Evolutionary conservation across 2,113 vertebrate species (phyloP).

Genomic region (Xiphias gladius): DNA sequence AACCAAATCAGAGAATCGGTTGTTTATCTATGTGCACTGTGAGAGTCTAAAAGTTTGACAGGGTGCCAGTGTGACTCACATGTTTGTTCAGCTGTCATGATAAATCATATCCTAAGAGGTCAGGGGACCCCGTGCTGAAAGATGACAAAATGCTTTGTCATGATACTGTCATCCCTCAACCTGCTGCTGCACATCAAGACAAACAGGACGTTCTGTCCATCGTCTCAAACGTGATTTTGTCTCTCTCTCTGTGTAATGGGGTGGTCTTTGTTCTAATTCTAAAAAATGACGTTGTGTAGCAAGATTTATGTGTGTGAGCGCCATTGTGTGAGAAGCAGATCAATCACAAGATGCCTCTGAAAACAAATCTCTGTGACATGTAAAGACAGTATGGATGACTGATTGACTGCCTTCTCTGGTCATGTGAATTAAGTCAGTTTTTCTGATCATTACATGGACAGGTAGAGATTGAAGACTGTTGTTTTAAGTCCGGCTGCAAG

Average conservation of each 20-base stretch:
- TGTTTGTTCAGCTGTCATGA: slow-evolving; percentile 72
- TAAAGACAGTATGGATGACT: slow-evolving; percentile 30
- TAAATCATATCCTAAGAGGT: slow-evolving; percentile 67
- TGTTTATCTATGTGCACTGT: slow-evolving; percentile 38
- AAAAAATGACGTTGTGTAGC: background rate
- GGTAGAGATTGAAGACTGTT: background rate
- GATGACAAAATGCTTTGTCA: slow-evolving; percentile 69
- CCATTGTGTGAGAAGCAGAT: slow-evolving; percentile 24
- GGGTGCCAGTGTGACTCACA: slow-evolving; percentile 66
- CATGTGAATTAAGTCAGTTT: slow-evolving; percentile 39
- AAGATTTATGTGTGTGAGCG: slow-evolving; percentile 26
- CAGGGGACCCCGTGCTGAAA: slow-evolving; percentile 43
- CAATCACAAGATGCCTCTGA: slow-evolving; percentile 18
- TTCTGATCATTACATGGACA: slow-evolving; percentile 9
- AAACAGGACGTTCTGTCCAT: slow-evolving; percentile 37
- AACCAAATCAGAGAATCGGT: slow-evolving; percentile 35
- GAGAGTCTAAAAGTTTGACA: slow-evolving; percentile 19
- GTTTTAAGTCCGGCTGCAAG: background rate
- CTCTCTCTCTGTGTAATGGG: slow-evolving; percentile 5
- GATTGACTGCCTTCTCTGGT: slow-evolving; percentile 16
- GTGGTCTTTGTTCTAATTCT: slow-evolving; percentile 30
- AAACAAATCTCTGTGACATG: slow-evolving; percentile 29
- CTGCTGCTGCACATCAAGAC: slow-evolving; percentile 56
- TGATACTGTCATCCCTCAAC: slow-evolving; percentile 60
- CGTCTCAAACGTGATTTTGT: slow-evolving; percentile 24